A percentile compares a stretch with the other conserved stretches of the same genome.
phyloP scores from a whole-genome alignment of 2,888 invertebrate genomes.

The Serripes groenlandicus region DNA sequence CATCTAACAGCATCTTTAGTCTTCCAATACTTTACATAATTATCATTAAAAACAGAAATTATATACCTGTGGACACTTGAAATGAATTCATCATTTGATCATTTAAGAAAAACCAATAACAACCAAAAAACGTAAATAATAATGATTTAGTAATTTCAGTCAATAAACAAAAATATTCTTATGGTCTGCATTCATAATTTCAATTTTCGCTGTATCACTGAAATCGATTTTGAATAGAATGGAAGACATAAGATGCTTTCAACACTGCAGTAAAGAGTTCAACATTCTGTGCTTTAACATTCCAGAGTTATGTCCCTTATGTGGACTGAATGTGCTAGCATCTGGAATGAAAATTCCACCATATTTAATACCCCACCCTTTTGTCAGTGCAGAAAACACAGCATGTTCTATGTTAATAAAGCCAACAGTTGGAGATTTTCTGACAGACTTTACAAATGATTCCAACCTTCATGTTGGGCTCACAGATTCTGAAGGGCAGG shows the following conservation, averaged over 20 bases:
- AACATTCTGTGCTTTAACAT: conserved; percentile 93
- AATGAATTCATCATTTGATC: too few species aligned
- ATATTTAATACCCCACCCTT: conserved; percentile 93
- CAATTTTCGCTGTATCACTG: too few species aligned
- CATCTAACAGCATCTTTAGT: too few species aligned
- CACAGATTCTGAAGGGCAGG: conserved; percentile 91
- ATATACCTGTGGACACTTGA: too few species aligned
- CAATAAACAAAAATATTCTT: too few species aligned
- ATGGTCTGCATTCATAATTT: too few species aligned
- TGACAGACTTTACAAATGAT: conserved; percentile 89
- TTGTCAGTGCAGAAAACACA: conserved; percentile 93
- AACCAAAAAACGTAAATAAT: too few species aligned
- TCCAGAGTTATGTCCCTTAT: conserved; percentile 93
- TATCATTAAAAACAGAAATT: background rate
- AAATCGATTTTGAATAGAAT: too few species aligned
- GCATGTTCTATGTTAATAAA: conserved; percentile 94
- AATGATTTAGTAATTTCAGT: too few species aligned
- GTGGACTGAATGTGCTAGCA: conserved; percentile 89
- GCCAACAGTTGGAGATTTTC: conserved; percentile 95
- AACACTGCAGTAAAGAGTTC: conserved; percentile 93
- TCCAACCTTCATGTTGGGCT: conserved; percentile 96
- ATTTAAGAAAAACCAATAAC: too few species aligned
- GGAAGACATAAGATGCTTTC: conserved; percentile 90
- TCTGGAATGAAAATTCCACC: conserved; percentile 90
- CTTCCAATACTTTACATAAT: too few species aligned